Conservation (phyloP, 2,797 vertebrate genomes). For the Pelobates cultripes region DNA sequence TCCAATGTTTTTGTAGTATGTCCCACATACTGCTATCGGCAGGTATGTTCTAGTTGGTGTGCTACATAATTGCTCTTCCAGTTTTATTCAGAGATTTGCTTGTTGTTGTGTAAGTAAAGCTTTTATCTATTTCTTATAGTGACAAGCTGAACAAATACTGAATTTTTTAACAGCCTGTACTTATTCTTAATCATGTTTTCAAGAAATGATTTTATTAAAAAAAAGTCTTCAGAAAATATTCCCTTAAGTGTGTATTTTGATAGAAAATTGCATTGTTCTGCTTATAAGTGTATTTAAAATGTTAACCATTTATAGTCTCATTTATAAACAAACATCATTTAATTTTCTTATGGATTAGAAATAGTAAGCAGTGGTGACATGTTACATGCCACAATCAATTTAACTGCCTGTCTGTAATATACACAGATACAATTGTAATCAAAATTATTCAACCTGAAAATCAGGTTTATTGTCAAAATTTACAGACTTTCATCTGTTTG, state of each 20-base stretch:
- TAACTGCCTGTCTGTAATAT: too few relatives aligned
- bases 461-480: too few relatives aligned
- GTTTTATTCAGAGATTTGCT: constrained; percentile 30
- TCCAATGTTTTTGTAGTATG: background rate
- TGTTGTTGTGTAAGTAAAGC: constrained; percentile 37
- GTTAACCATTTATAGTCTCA: constrained; percentile 4
- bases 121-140: constrained; percentile 44
- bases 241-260: constrained; percentile 4
- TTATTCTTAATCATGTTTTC: constrained; percentile 37
- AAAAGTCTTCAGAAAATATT: constrained; percentile 14
- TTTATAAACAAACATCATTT: too few relatives aligned
- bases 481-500: too few relatives aligned
- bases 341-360: too few relatives aligned
- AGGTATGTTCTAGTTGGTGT: constrained; percentile 36
- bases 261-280: constrained; percentile 17
- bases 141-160: constrained; percentile 45
- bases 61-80: constrained; percentile 33
- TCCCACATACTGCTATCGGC: constrained; percentile 30
- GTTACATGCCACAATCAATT: too few relatives aligned
- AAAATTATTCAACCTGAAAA: too few relatives aligned
- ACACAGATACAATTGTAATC: too few relatives aligned
- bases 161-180: constrained; percentile 30
- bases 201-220: constrained; percentile 48
- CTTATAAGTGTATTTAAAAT: constrained; percentile 16
- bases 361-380: too few relatives aligned